Percentiles rank a stretch among this genome's conserved stretches.
phyloP scores from a whole-genome alignment of 2,113 vertebrate species.

The Channa argus region DNA sequence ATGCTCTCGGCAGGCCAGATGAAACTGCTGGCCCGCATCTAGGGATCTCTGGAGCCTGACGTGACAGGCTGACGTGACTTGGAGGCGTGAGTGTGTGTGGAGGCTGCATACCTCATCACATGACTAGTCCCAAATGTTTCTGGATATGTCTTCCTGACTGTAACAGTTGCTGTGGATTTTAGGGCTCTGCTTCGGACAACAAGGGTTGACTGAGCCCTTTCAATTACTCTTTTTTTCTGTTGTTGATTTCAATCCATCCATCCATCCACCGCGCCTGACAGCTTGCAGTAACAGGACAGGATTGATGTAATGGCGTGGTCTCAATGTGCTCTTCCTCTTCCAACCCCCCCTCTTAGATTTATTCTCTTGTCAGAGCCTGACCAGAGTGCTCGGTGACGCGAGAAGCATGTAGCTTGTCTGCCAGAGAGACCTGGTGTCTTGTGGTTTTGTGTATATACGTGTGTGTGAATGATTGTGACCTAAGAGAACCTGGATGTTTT shows the following conservation, averaged over 20 bases:
- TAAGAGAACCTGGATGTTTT: constrained; percentile 4
- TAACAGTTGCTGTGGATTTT: constrained; percentile 26
- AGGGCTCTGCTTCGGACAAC: constrained; percentile 37
- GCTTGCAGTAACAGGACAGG: constrained; percentile 57
- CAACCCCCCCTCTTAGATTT: constrained; percentile 67
- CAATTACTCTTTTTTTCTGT: constrained; percentile 50
- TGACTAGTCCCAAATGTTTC: constrained; percentile 61
- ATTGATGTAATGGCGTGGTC: constrained; percentile 65
- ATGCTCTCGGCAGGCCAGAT: constrained; percentile 56
- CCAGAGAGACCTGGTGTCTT: constrained; percentile 54
- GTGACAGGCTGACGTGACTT: constrained; percentile 63
- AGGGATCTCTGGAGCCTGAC: constrained; percentile 60
- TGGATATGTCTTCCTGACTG: constrained; percentile 62
- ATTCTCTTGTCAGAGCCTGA: constrained; percentile 76
- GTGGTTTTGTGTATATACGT: constrained; percentile 32
- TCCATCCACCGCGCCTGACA: constrained; percentile 58
- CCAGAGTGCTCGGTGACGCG: constrained; percentile 58
- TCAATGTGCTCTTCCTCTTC: constrained; percentile 54
- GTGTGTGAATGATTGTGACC: constrained; percentile 32
- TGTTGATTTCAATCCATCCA: constrained; percentile 45
- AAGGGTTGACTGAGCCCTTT: constrained; percentile 53
- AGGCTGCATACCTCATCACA: constrained; percentile 49
- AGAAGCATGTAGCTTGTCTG: constrained; percentile 60
- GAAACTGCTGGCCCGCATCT: constrained; percentile 63
- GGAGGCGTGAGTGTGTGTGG: constrained; percentile 36